Percentiles rank a stretch among this genome's conserved stretches.
These are phyloP conservation scores for Andrena chrysosceles DNA, from an alignment of 2,888 invertebrate species.

Conservation along the genomic window DNA sequence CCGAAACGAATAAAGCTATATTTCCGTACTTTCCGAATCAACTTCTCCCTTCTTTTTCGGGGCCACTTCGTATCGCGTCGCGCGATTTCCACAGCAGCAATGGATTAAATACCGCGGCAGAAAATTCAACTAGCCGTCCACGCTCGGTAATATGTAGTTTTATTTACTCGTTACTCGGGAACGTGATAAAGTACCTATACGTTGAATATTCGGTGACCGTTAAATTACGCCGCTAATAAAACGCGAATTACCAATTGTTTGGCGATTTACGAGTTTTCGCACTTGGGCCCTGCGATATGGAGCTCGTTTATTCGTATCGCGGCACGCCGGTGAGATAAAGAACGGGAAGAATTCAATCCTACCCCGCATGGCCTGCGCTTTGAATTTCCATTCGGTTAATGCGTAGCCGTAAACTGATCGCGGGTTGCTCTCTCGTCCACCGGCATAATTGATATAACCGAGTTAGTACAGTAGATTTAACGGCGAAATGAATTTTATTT, in stretches of 20 bases:
- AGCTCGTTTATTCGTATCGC: constrained; percentile 56
- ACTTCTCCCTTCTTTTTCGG: background rate
- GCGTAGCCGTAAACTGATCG: constrained; percentile 56
- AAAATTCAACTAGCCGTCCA: background rate
- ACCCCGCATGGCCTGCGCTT: constrained; percentile 35
- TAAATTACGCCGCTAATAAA: constrained; percentile 51
- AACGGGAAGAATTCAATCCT: constrained; percentile 66
- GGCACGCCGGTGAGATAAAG: constrained; percentile 53
- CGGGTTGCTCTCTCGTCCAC: constrained; percentile 22
- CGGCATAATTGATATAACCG: constrained; percentile 54
- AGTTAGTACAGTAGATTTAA: constrained; percentile 67
- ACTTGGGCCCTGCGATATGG: constrained; percentile 34
- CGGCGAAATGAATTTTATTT: constrained; percentile 62
- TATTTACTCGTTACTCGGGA: constrained; percentile 18
- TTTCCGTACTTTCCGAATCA: background rate
- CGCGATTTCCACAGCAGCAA: background rate
- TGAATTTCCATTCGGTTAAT: constrained; percentile 72
- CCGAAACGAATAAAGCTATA: background rate
- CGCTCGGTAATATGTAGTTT: background rate
- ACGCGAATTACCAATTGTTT: constrained; percentile 52
- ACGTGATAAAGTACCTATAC: background rate
- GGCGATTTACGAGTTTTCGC: constrained; percentile 56
- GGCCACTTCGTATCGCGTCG: background rate
- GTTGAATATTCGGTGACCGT: constrained; percentile 2
- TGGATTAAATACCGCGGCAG: background rate